phyloP scores from a whole-genome alignment of 2,888 invertebrate species.

The Lamellibrachia satsuma region DNA sequence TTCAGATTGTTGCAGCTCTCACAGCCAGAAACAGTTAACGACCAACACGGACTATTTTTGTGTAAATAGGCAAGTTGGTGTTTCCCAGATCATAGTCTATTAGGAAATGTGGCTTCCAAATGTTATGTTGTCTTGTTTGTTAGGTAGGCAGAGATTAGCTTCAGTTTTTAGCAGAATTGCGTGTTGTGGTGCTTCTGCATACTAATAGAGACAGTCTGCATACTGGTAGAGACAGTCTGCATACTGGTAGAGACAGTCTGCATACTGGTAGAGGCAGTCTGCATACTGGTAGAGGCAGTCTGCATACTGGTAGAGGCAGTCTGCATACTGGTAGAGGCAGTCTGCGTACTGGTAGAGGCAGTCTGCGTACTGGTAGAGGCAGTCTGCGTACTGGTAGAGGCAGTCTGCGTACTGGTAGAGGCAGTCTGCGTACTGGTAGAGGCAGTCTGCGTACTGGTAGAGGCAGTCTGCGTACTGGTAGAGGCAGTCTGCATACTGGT shows the following conservation, averaged over 20 bases:
- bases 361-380: too few species aligned
- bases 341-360: too few species aligned
- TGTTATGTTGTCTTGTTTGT: not conserved
- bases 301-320: too few species aligned
- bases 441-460: too few species aligned
- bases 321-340: too few species aligned
- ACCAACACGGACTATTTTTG: not conserved
- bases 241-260: not conserved
- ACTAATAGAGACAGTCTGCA: not conserved
- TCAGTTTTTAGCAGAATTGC: not conserved
- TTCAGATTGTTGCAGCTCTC: not conserved
- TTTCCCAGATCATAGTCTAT: not conserved
- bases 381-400: not conserved
- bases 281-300: too few species aligned
- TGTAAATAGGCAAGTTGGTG: slow-evolving; percentile 1
- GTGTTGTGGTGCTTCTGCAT: not conserved
- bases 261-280: not conserved
- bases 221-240: too few species aligned
- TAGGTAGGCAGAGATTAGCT: not conserved
- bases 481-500: too few species aligned
- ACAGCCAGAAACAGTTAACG: not conserved
- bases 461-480: too few species aligned
- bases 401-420: not conserved
- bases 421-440: too few species aligned
- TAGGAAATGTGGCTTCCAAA: slow-evolving; percentile 2